Evolutionary conservation across 1,140 invertebrate species (phyloP), one percentile per base, ranked within the genome.

Genomic region (Drosophila ambigua): DNA sequence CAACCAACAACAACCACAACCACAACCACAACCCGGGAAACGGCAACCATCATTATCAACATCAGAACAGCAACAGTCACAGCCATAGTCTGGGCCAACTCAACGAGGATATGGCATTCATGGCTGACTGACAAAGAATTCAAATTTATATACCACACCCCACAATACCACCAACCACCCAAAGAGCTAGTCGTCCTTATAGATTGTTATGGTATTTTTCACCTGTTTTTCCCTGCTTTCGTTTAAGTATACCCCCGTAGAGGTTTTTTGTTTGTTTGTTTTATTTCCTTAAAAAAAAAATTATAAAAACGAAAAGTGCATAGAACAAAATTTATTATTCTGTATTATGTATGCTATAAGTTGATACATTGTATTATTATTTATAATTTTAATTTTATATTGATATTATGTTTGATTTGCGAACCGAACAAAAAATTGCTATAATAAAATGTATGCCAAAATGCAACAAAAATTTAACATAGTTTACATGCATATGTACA

Each of bases 281-380:
- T 44, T 73, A 49, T 52, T 62, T 58, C 35, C 59, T 31, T 62
- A 62, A 28, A 20, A 31, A 9, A 31, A 7, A 7, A 31, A 0
- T 20, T 20, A 1, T 3, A 0, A 31, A 31, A 9, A 31, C 3
- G 8, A 8, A 9, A 31, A 31, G 8, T 3, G 8, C 54, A 24
- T 49, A 43, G 67, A 77, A 66, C 49, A 77, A 63, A 39, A 77
- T 60, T 20, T 20, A 20, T 20, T 20, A 20, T 20, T 59, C 66
- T 74, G 65, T 59, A 71, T 72, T 77, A 65, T 51, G 39, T 77
- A 62, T 68, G 48, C 20, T 69, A 60, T 77, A 61, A 80, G 61
- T 58, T 55, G 60, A 57, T 55, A 52, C 41, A 62, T 64, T 59
- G 48, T 57, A 68, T 64, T 63, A 46, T 76, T 23, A 48, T 74